Evolutionary conservation across 2,797 vertebrate species (phyloP), one percentile per base, ranked within the genome.

Genomic region (Acipenser transmontanus): DNA sequence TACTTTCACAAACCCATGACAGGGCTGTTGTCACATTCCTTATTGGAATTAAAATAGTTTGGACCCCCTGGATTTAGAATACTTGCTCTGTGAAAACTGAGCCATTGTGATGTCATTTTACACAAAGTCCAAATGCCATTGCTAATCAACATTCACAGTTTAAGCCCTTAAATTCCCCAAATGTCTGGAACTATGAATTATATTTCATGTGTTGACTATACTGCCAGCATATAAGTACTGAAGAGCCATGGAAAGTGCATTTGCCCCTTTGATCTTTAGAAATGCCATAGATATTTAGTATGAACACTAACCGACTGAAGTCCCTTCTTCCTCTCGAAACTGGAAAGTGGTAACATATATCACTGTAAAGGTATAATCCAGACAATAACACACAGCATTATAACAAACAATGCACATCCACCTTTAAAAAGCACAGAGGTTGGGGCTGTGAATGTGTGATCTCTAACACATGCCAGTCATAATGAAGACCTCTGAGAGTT

Each of bases 181-280:
- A 11, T 64, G 65, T 17, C 17, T 14, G 49, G 4, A 8, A 50
- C 52, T 54, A 14, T 88, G 83, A 88, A 88, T 86, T 84, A 88
- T 87, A 81, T 79, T 69, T 81, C 85, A 78, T 85, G 79, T 79
- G 77, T 75, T 85, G 77, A 84, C 83, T 78, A 80, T 79, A 71
- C 66, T 72, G 72, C 72, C 47, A n/a, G n/a, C 56, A 69, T 69
- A 74, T 66, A 69, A 76, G 61, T 60, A 66, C 68, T 50, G 67
- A 66, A 69, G 68, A 66, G 64, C 72, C 66, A 34, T 70, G 54
- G 69, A 69, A 63, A 74, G 63, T 63, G 67, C n/a, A 13, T 70
- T 50, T 65, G 66, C 59, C 6, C 50, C 79, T 86, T 87, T 84
- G 78, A 87, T 86, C 72, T 82, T 73, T 73, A 73, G 73, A 69